Evolutionary conservation across 2,113 vertebrate genomes (phyloP), one percentile per base, ranked within the genome.

Genomic region (Arenaria interpres): DNA sequence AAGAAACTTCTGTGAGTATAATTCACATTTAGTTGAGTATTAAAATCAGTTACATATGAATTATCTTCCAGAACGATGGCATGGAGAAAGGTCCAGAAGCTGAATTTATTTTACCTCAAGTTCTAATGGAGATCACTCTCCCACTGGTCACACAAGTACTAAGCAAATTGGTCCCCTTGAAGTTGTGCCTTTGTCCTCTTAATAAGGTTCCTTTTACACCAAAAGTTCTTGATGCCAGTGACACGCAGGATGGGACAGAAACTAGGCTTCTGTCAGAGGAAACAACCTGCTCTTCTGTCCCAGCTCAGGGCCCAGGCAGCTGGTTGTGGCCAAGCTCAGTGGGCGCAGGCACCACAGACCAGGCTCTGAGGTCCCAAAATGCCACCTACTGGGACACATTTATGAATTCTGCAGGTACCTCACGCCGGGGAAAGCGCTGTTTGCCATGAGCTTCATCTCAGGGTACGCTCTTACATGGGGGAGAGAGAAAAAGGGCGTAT

Each of bases 401-500:
- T 56, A 88, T 23, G 39, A 51, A 43, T 63, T n/a, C 9, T 73
- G 54, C 54, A 86, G 85, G 63, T 81, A 48, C 90, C 76, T 88
- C 76, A 67, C 67, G 41, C 4, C 1, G 37, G 16, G 75, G 17
- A 66, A 88, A 79, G 79, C 7, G 64, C 68, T 33, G 64, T 54
- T 93, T 82, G 66, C 37, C 32, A 32, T 21, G 32, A 74, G 85
- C 68, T 85, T 81, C 71, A 27, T 74, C 73, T 93, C 84, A 84
- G 48, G 63, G 24, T 89, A 82, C 79, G 66, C 81, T 86, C 76
- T 68, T 57, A 68, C 60, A 39, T 56, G 25, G 27, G 18, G 7
- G 35, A 67, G 41, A 14, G 10, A 37, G 11, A 71, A 62, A 67
- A 45, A 19, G 90, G 85, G 93, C 83, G 93, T 91, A 90, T 80